Percentiles rank a stretch among this genome's conserved stretches.
These are phyloP conservation scores for Propithecus deckenii DNA, from an alignment of 2,797 vertebrate genomes.

Conservation along the genomic window DNA sequence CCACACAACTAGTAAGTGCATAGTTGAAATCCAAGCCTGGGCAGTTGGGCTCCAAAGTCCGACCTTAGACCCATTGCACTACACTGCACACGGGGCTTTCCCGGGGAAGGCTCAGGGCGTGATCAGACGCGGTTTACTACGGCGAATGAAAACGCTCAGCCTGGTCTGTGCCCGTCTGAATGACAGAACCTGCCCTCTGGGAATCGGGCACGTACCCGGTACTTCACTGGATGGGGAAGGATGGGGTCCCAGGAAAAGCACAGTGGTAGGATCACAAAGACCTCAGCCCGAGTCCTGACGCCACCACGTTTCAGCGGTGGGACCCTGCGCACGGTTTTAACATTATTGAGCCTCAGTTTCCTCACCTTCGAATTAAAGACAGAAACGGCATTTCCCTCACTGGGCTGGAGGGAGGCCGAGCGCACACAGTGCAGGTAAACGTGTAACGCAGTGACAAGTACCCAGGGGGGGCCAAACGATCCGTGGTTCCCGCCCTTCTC, in stretches of 20 bases:
- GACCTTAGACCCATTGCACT: rapidly evolving
- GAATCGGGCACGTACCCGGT: background rate
- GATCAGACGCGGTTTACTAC: rapidly evolving
- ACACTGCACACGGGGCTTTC: rapidly evolving
- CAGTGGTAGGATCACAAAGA: background rate
- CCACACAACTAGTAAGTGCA: background rate
- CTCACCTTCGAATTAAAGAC: background rate
- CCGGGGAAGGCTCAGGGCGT: rapidly evolving
- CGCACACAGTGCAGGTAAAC: rapidly evolving
- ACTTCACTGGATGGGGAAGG: background rate
- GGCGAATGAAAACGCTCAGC: background rate
- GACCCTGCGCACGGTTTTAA: background rate
- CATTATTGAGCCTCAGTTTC: background rate
- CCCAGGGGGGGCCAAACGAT: background rate
- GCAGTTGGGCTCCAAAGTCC: background rate
- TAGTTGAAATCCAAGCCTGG: background rate
- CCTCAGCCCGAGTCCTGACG: background rate
- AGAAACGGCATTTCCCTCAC: rapidly evolving
- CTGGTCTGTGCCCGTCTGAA: background rate
- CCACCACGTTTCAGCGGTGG: background rate
- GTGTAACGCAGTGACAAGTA: background rate
- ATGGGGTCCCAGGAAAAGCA: background rate
- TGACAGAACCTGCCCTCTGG: background rate
- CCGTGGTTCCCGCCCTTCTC: background rate
- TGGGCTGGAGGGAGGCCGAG: background rate